Evolutionary conservation across 2,113 vertebrate genomes (phyloP).

Genomic region (Odontophorus gujanensis): DNA sequence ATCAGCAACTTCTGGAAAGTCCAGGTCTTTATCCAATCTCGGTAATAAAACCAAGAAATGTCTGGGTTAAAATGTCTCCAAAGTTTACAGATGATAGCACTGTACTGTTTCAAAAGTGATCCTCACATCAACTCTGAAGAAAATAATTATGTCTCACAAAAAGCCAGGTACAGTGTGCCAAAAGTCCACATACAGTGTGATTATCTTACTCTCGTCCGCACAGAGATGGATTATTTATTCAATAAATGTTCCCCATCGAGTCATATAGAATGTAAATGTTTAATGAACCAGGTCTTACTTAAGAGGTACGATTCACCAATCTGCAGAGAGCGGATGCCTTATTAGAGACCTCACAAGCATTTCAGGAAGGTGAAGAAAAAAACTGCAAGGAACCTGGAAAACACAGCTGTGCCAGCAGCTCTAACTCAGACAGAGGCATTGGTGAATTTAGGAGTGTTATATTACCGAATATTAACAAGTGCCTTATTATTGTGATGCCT

Average conservation of each 20-base stretch:
- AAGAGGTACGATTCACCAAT: background rate
- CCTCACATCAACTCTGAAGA: background rate
- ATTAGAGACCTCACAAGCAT: accelerated
- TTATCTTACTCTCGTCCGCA: background rate
- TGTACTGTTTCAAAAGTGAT: background rate
- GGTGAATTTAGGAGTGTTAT: background rate
- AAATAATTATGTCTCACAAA: background rate
- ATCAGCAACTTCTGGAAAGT: background rate
- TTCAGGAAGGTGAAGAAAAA: background rate
- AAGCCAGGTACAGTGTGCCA: background rate
- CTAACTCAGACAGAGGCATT: accelerated
- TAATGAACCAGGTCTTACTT: background rate
- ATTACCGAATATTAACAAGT: no score
- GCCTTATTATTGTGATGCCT: no score
- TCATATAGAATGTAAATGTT: background rate
- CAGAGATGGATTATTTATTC: background rate
- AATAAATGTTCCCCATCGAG: background rate
- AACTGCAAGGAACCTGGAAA: accelerated
- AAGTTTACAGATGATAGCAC: background rate
- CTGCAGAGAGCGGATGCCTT: background rate
- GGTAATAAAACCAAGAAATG: background rate
- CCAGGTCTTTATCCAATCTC: background rate
- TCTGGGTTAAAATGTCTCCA: background rate
- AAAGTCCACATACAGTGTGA: background rate
- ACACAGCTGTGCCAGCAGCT: background rate